Evolutionary conservation across 2,797 vertebrate genomes (phyloP), one percentile per base, ranked within the genome.

Genomic region (Knipowitschia caucasica): DNA sequence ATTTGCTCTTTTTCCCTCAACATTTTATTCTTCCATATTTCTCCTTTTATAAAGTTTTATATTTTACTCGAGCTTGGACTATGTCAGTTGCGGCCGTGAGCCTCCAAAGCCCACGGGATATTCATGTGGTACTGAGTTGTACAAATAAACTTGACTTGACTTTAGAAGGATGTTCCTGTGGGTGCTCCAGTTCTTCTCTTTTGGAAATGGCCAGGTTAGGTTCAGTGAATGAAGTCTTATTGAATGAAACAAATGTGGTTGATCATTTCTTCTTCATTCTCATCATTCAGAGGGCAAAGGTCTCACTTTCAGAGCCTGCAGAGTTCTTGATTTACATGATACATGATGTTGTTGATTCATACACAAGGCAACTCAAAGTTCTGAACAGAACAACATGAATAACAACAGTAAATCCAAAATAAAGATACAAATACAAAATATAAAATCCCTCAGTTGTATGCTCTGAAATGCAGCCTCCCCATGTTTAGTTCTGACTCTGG

Each of bases 81-180:
- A 40, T 46, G 45, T 53, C 68, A 52, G 57, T 50, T 64, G 53
- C 47, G 33, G 50, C 49, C 54, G 73, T 64, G 59, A 71, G 62
- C 46, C 57, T 9, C 55, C 58, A 47, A 74, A 69, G 53, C 53
- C 76, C 64, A 26, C 8, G 73, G 78, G 79, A 72, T 58, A 7
- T 58, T 81, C 64, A 67, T 63, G 64, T 73, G 64, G 75, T 76
- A 67, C 43, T 33, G 64, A 67, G 64, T 40, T 3, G 40, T 50
- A 68, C 71, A 78, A 77, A 78, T 75, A 80, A 81, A 82, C 73
- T 67, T 69, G 73, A 79, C 71, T 53, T 26, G 69, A 71, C 78
- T 82, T 77, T 71, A 71, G 65, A 71, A 69, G 67, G 59, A 20
- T 67, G 76, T 52, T 80, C 77, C 77, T 77, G 56, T 61, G 69